Conservation (phyloP, 2,888 invertebrate species). For the Leptura quadrifasciata region DNA sequence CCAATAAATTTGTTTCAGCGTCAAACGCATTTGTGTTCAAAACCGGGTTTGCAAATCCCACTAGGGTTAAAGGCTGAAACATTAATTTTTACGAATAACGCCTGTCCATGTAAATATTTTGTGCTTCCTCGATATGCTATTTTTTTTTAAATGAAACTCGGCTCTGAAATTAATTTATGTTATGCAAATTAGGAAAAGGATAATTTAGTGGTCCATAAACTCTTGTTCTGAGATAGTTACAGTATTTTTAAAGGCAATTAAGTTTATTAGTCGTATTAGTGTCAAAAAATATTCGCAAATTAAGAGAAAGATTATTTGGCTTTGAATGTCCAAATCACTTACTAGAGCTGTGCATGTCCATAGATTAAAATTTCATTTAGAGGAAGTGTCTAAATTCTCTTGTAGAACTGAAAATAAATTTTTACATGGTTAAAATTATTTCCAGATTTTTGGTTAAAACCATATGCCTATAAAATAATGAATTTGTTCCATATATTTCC, state of each 20-base stretch:
- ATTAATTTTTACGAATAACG: constrained; percentile 21
- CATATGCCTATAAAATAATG: too few relatives aligned
- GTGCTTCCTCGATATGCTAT: constrained; percentile 5
- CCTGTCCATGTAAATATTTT: constrained; percentile 11
- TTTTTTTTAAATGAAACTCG: background rate
- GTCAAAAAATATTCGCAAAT: too few relatives aligned
- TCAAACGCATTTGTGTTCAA: constrained; percentile 34
- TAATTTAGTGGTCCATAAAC: background rate
- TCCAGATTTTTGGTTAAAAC: too few relatives aligned
- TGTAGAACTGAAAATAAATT: too few relatives aligned
- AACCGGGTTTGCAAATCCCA: constrained; percentile 34
- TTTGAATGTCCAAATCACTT: too few relatives aligned
- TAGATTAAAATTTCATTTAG: too few relatives aligned
- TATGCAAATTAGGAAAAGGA: too few relatives aligned
- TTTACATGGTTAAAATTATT: too few relatives aligned
- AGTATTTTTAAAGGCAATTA: background rate
- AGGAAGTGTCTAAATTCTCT: too few relatives aligned
- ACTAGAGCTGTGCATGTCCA: too few relatives aligned
- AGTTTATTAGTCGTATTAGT: background rate
- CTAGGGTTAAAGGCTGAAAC: constrained; percentile 37
- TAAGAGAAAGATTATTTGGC: too few relatives aligned
- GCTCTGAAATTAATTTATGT: background rate
- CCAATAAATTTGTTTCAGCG: constrained; percentile 36
- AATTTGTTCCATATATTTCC: too few relatives aligned
- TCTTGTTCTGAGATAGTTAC: background rate